Evolutionary conservation across 2,888 invertebrate genomes (phyloP), one percentile per base, ranked within the genome.

Genomic region (Omphaloscelis lunosa): DNA sequence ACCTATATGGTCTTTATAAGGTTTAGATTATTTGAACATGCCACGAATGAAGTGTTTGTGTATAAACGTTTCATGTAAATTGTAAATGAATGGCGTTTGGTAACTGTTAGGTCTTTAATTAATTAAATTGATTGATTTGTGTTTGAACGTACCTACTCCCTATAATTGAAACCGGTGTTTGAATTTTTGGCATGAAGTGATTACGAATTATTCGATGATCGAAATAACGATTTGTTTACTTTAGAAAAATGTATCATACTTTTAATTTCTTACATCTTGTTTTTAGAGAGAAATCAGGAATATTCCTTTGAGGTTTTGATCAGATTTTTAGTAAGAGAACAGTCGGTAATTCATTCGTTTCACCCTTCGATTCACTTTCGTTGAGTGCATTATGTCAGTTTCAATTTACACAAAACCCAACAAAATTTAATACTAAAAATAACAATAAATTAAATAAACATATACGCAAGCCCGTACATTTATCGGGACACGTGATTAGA

Each of bases 1-100:
- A 75, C 68, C 11, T 66, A 41, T 45, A 29, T 67, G 58, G 27
- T 53, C 81, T 67, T 67, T 86, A 77, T 75, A 77, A 56, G 78
- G 81, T 53, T 72, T 58, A 29, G 27, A 61, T 15, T 83, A 69
- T 74, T 77, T 59, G 51, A 12, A 69, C 53, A 59, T 27, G 41
- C 53, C 17, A 66, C 45, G 17, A 62, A 59, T 69, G 11, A 51
- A 68, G 72, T 68, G 65, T 73, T 75, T 56, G 70, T 39, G 29
- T 73, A 69, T 68, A 67, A 56, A 67, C 11, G 34, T 34, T 74
- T 74, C 23, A 29, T 63, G 34, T 67, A n/a, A 61, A 72, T 61
- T 72, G 15, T 34, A 66, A 74, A 67, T 82, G 23, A 61, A 69
- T 67, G 15, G 61, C 23, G 11, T 58, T 72, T 59, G n/a, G 68